Percentiles rank a stretch among this genome's conserved stretches.
Evolutionary conservation across 2,113 vertebrate genomes (phyloP).

Genomic region (Agapornis roseicollis): DNA sequence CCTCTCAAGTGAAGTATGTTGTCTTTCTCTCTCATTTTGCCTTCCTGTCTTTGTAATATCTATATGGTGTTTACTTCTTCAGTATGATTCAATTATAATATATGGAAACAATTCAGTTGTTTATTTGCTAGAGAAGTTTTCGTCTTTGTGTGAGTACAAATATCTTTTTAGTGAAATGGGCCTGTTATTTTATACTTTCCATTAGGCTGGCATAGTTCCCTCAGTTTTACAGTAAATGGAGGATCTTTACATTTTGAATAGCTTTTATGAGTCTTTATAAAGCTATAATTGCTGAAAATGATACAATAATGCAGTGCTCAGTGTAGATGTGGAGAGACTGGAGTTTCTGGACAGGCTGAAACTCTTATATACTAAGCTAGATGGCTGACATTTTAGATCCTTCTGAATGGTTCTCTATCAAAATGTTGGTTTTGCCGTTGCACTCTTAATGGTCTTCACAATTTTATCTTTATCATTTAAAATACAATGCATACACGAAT

Average conservation of each 20-base stretch:
- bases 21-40: neutral
- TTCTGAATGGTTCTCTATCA: neutral
- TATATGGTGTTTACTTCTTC: neutral
- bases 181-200: conserved; percentile 29
- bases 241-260: conserved; percentile 41
- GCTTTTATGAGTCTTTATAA: conserved; percentile 30
- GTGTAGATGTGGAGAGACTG: neutral
- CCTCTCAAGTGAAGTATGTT: neutral
- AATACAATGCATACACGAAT: neutral
- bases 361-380: neutral
- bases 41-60: neutral
- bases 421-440: neutral
- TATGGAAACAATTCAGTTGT: neutral
- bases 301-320: conserved; percentile 12
- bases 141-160: neutral
- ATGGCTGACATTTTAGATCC: neutral
- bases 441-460: neutral
- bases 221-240: conserved; percentile 18
- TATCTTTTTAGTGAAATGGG: conserved; percentile 2
- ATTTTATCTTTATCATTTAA: neutral
- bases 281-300: conserved; percentile 46
- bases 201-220: conserved; percentile 39
- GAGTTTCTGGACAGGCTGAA: neutral
- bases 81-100: neutral
- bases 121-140: conserved; percentile 28